phyloP scores from a whole-genome alignment of 2,113 vertebrate species.

The Misgurnus anguillicaudatus region DNA sequence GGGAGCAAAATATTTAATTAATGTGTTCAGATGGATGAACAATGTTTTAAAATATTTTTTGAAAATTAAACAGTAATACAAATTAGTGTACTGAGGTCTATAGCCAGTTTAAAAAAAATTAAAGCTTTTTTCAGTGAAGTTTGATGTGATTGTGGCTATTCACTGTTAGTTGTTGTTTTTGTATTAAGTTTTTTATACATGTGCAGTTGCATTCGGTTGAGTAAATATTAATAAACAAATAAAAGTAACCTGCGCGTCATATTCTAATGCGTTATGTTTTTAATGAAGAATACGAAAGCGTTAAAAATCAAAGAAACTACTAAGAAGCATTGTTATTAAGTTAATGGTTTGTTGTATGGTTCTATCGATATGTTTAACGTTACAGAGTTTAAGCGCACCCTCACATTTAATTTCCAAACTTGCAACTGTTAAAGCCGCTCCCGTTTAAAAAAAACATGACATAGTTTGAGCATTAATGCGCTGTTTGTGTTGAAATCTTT shows the following conservation, averaged over 20 bases:
- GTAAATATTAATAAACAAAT: not conserved
- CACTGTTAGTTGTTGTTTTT: not conserved
- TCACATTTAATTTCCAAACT: not conserved
- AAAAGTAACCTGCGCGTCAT: not conserved
- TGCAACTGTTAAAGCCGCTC: not conserved
- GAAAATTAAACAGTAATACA: no score
- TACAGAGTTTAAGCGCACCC: not conserved
- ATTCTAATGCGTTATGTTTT: not conserved
- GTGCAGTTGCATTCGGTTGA: not conserved
- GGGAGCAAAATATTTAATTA: not conserved
- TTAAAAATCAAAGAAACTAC: not conserved
- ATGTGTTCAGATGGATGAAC: not conserved
- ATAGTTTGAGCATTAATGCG: not conserved
- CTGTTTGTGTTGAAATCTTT: no score
- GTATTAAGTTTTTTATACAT: not conserved
- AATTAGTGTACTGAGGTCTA: no score
- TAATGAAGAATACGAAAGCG: not conserved
- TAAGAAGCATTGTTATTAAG: not conserved
- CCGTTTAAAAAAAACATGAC: not conserved
- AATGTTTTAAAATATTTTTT: not conserved
- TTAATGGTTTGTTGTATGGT: not conserved
- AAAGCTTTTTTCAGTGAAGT: not conserved
- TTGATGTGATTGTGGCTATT: not conserved
- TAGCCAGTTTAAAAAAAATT: no score
- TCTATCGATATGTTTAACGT: not conserved